Evolutionary conservation across 2,797 vertebrate genomes (phyloP), one percentile per base, ranked within the genome.

Genomic region (Moxostoma hubbsi): DNA sequence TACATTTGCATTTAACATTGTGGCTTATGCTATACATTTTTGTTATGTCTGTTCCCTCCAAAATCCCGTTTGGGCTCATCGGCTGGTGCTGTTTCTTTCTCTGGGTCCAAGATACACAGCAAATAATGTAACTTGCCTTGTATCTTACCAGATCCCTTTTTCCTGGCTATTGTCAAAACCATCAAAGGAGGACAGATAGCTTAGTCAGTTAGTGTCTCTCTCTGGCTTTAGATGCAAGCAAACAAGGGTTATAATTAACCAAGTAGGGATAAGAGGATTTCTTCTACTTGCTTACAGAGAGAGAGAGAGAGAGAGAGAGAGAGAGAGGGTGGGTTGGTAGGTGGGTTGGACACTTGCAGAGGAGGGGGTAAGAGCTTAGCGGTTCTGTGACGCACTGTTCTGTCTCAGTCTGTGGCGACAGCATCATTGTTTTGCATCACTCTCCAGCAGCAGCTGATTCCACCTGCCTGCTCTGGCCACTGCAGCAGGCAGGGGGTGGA

Each of bases 241-340:
- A 93, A 91, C 86, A 86, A 84, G 88, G 79, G 91, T 92, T 88
- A 92, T 93, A 92, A 88, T 90, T 90, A 94, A 94, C 92, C 86
- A 90, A 77, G 53, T 90, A 90, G 83, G 77, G 85, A 90, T 93
- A 93, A 93, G 92, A 93, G 92, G 93, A 94, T 94, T 94, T 91
- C 91, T 90, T 90, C 90, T 89, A 88, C 88, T 86, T 86, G 82
- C 75, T 88, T 83, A 90, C 55, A 46, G 62, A 63, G 62, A 57
- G 74, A 18, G 12, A 59, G 46, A 18, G 65, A 61, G 46, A 61
- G 70, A 49, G 10, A 24, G 74, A 53, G 51, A 43, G 58, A 54
- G 66, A 73, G 75, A 24, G 76, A n/a, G n/a, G n/a, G n/a, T n/a
- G n/a, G n/a, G n/a, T n/a, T n/a, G n/a, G n/a, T n/a, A n/a, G n/a